phyloP scores from a whole-genome alignment of 2,888 invertebrate species.

The Drosophila parthenogenetica region DNA sequence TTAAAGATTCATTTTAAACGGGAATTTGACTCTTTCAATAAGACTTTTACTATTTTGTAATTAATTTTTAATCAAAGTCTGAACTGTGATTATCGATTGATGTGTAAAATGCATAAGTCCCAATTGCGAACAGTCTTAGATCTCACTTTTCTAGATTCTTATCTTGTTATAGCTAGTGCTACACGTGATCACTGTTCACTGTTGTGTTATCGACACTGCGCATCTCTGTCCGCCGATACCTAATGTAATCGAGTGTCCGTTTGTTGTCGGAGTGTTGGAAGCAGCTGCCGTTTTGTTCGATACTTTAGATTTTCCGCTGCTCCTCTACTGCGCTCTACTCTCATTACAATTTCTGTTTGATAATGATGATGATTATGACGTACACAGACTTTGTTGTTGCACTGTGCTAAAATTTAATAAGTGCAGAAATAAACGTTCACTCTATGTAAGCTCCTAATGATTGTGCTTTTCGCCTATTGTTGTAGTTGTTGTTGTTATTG shows the following conservation, averaged over 20 bases:
- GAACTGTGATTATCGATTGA: no score
- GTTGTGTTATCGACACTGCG: background rate
- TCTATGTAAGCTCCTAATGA: slow-evolving; percentile 70
- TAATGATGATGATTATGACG: slow-evolving; percentile 53
- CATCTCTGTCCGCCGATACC: slow-evolving; percentile 34
- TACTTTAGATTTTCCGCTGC: slow-evolving; percentile 18
- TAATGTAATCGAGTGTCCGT: slow-evolving; percentile 46
- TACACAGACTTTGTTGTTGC: slow-evolving; percentile 37
- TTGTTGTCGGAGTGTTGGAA: slow-evolving; percentile 5
- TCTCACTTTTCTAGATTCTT: background rate
- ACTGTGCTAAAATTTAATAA: slow-evolving; percentile 74
- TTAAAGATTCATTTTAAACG: no score
- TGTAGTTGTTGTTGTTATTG: slow-evolving; percentile 35
- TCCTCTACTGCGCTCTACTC: background rate
- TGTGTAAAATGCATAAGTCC: no score
- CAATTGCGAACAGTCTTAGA: no score
- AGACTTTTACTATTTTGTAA: no score
- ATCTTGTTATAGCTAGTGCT: background rate
- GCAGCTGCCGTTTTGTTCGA: slow-evolving; percentile 36
- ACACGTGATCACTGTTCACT: background rate
- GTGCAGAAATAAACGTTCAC: slow-evolving; percentile 71
- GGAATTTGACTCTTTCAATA: no score
- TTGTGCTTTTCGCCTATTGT: slow-evolving; percentile 58
- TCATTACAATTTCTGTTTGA: slow-evolving; percentile 20
- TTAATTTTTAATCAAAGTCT: no score